phyloP scores from a whole-genome alignment of 2,888 invertebrate species.

The Cheilosia impressa region DNA sequence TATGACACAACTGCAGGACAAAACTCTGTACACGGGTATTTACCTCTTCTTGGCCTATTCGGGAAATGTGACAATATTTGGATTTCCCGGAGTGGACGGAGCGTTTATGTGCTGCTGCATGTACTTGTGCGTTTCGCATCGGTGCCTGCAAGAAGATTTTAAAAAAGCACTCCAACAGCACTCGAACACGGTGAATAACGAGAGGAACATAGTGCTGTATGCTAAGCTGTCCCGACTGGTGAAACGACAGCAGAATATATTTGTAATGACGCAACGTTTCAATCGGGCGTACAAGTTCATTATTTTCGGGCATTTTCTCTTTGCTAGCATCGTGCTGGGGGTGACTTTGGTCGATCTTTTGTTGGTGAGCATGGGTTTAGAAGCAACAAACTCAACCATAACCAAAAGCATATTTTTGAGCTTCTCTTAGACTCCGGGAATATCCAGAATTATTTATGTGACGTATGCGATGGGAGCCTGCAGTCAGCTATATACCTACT shows the following conservation, averaged over 20 bases:
- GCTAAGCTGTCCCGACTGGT: conserved; percentile 7
- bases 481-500: conserved; percentile 49
- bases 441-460: conserved; percentile 26
- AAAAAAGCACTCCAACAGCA: conserved; percentile 6
- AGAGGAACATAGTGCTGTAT: conserved; percentile 7
- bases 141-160: conserved; percentile 55
- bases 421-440: conserved; percentile 4
- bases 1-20: conserved; percentile 43
- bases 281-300: conserved; percentile 38
- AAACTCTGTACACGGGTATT: conserved; percentile 18
- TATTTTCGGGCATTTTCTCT: conserved; percentile 51
- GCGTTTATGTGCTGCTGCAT: conserved; percentile 54
- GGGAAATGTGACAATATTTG: conserved; percentile 54
- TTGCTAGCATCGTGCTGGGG: conserved; percentile 50
- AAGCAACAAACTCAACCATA: too few species aligned
- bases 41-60: conserved; percentile 50
- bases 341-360: conserved; percentile 35
- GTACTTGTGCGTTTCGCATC: conserved; percentile 49
- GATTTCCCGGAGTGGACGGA: conserved; percentile 48
- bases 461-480: conserved; percentile 36
- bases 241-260: conserved; percentile 39
- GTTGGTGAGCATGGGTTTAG: conserved; percentile 16
- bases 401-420: neutral
- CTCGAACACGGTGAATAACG: neutral
- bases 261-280: conserved; percentile 20